phyloP scores from a whole-genome alignment of 2,797 vertebrate species.

The Sebastes trivittatus region DNA sequence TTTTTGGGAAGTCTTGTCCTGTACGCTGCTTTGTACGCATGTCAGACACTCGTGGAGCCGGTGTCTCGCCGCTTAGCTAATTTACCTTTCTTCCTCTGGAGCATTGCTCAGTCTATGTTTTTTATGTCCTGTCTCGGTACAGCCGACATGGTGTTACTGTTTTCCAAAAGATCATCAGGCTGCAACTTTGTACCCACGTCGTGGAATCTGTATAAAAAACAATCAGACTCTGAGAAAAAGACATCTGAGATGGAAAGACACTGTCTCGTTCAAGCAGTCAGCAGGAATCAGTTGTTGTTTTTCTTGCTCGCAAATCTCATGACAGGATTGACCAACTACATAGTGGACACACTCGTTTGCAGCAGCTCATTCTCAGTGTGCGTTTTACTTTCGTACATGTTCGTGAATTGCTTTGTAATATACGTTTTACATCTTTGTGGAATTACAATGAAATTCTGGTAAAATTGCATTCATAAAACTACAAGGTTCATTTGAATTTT shows the following conservation, averaged over 20 bases:
- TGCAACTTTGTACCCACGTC: slow-evolving; percentile 83
- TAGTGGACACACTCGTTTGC: slow-evolving; percentile 88
- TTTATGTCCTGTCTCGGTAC: slow-evolving; percentile 82
- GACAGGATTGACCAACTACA: slow-evolving; percentile 90
- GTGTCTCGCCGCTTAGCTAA: slow-evolving; percentile 94
- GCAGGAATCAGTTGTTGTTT: slow-evolving; percentile 91
- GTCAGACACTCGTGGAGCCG: slow-evolving; percentile 80
- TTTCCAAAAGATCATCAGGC: slow-evolving; percentile 83
- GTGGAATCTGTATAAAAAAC: slow-evolving; percentile 76
- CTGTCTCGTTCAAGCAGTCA: slow-evolving; percentile 90
- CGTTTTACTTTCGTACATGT: slow-evolving; percentile 89
- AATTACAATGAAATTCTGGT: slow-evolving; percentile 92
- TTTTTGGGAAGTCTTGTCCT: slow-evolving; percentile 70
- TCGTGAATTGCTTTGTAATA: slow-evolving; percentile 85
- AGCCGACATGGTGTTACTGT: slow-evolving; percentile 84
- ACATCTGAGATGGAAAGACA: slow-evolving; percentile 29
- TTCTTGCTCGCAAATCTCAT: slow-evolving; percentile 92
- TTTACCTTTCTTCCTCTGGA: slow-evolving; percentile 91
- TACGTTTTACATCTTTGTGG: slow-evolving; percentile 85
- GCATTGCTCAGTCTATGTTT: slow-evolving; percentile 85
- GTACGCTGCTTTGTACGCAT: slow-evolving; percentile 72
- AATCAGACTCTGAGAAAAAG: slow-evolving; percentile 34
- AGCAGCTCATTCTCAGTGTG: slow-evolving; percentile 76
- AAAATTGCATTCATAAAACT: background rate
- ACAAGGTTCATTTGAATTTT: background rate